A percentile compares a stretch with the other conserved stretches of the same genome.
Evolutionary conservation across 23 tunicate genomes (phyloP).

Genomic region (Phallusia fumigata): DNA sequence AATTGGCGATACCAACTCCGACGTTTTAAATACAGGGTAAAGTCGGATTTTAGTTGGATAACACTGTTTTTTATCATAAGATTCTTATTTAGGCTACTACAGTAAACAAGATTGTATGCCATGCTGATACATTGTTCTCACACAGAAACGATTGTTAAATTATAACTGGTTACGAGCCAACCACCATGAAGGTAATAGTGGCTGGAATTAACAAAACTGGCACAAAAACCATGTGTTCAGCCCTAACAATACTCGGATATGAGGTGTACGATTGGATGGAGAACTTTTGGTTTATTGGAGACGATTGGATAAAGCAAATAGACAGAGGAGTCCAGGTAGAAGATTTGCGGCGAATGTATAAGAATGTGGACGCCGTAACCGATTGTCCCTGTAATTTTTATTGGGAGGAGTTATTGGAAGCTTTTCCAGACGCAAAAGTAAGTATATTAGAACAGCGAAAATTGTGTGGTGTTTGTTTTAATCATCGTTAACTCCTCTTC

Average conservation of each 20-base stretch:
- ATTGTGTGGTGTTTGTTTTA: no score
- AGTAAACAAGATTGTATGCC: no score
- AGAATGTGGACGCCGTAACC: neutral
- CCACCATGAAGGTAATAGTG: slow-evolving; percentile 1
- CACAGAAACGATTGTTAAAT: no score
- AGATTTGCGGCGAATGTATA: neutral
- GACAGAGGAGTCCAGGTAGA: neutral
- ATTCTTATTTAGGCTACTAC: no score
- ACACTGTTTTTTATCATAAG: no score
- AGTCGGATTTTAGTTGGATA: no score
- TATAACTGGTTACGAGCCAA: no score
- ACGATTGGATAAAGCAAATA: neutral
- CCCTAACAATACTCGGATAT: neutral
- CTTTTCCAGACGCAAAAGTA: slow-evolving; percentile 7
- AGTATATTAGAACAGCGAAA: no score
- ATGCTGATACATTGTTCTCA: no score
- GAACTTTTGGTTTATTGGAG: slow-evolving; percentile 1
- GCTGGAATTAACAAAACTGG: neutral
- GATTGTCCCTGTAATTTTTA: neutral
- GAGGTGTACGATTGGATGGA: slow-evolving; percentile 1
- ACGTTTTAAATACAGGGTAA: no score
- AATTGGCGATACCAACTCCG: no score
- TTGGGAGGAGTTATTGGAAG: neutral
- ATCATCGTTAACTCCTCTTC: no score
- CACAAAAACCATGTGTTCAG: neutral